Base-by-base conservation (phyloP, 2,113 vertebrate species). In the Antigone vipio region DNA sequence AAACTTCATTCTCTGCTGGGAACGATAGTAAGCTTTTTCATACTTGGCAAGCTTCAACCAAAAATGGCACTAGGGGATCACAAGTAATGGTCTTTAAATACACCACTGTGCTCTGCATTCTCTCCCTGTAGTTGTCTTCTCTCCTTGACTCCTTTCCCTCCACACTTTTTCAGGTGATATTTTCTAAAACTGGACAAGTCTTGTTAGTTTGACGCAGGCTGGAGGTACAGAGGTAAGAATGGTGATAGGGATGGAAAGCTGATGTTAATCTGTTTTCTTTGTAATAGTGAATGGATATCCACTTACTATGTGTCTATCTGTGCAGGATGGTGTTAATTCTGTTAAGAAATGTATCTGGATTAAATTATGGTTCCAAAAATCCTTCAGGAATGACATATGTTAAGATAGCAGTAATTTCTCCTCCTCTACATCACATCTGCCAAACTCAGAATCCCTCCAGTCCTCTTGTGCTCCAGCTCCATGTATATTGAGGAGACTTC, bases 61-160 rank as follows among this genome's bases (percentile, higher is more conserved):
- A 75, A 95, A 85, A 76, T 92, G 84, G 91, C 93, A 94, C 58
- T 93, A 91, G 77, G 91, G 52, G 35, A 88, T 83, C 75, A 71
- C 53, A 90, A 94, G 62, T 85, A 74, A 45, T 17, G 63, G 40
- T 71, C 42, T 66, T 88, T 74, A 71, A 94, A 92, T 62, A 59
- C 11, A 44, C 12, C 5, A 12, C n/a, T 69, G 63, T 85, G 52
- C 19, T 93, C 38, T 87, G 32, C 14, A 5, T 75, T 56, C 53
- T 71, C 19, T 71, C 67, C 55, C 30, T 81, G 10, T 66, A 34
- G 7, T 45, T 58, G 50, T 45, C 42, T 38, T 78, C 38, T 77
- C 60, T 55, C 27, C 45, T 75, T 27, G 12, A 22, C 12, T 85
- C 30, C 21, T 56, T 73, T 69, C 2, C 26, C 18, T 59, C 13